Conservation (phyloP, 2,113 vertebrate species). For the Lota lota region DNA sequence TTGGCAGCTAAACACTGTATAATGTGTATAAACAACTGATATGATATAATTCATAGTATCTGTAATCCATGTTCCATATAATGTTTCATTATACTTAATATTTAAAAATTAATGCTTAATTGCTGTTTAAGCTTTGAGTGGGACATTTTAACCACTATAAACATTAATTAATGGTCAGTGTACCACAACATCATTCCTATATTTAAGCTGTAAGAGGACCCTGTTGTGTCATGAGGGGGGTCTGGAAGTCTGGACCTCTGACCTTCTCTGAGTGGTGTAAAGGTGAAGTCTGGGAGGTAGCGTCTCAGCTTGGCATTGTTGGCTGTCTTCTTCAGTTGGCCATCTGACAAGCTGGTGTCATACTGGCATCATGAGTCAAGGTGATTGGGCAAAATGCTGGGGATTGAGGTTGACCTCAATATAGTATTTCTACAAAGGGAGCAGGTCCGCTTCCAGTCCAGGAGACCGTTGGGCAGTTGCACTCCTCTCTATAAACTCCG, state of each 20-base stretch:
- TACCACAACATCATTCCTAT: background rate
- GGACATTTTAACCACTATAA: background rate
- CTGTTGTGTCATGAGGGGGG: background rate
- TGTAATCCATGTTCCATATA: background rate
- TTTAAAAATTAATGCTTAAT: background rate
- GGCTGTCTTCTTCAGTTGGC: slow-evolving; percentile 90
- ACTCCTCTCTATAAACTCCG: background rate
- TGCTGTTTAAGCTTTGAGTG: background rate
- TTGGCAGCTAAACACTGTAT: too few relatives aligned
- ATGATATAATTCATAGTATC: background rate
- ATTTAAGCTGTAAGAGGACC: background rate
- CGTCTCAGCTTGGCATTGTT: slow-evolving; percentile 80
- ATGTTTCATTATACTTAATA: background rate
- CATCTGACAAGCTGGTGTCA: slow-evolving; percentile 79
- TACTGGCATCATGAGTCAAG: slow-evolving; percentile 78
- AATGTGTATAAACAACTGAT: background rate
- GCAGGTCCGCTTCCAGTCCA: too few relatives aligned
- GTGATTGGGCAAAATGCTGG: background rate
- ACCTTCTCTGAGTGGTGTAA: slow-evolving; percentile 87
- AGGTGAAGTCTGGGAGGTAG: slow-evolving; percentile 80
- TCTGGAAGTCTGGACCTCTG: slow-evolving; percentile 22
- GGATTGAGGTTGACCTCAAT: background rate
- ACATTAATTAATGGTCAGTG: background rate
- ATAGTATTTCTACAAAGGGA: too few relatives aligned
- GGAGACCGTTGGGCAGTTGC: background rate